Conservation (phyloP, 2,888 invertebrate species). For the Eupithecia subumbrata region DNA sequence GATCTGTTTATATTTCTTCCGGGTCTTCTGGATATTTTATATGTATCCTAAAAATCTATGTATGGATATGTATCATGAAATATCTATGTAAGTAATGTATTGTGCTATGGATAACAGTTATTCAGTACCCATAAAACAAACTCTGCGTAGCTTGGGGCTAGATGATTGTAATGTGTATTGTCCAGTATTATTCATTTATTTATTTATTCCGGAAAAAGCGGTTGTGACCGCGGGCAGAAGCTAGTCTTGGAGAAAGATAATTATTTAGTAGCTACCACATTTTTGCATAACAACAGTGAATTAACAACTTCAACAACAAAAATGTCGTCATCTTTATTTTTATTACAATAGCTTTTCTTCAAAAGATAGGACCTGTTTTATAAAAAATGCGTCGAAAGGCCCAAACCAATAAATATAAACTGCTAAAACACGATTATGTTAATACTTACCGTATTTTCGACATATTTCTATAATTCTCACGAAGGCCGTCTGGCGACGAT, state of each 20-base stretch:
- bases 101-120: too few relatives aligned
- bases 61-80: too few relatives aligned
- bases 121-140: too few relatives aligned
- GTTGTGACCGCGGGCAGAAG: too few relatives aligned
- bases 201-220: not conserved
- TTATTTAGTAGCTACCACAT: not conserved
- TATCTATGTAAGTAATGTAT: too few relatives aligned
- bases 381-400: slow-evolving; percentile 30
- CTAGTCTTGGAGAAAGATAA: not conserved
- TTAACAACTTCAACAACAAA: not conserved
- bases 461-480: slow-evolving; percentile 73
- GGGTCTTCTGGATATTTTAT: too few relatives aligned
- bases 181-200: too few relatives aligned
- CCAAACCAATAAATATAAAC: slow-evolving; percentile 60
- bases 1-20: too few relatives aligned
- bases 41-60: too few relatives aligned
- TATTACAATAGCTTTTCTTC: not conserved
- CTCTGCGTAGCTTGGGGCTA: too few relatives aligned
- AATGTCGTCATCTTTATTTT: not conserved
- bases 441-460: slow-evolving; percentile 63
- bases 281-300: not conserved
- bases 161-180: too few relatives aligned
- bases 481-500: slow-evolving; percentile 71
- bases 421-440: slow-evolving; percentile 73
- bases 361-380: slow-evolving; percentile 10